These are phyloP conservation scores for Agrotis ipsilon DNA, from an alignment of 2,888 invertebrate genomes.

Conservation along the genomic window DNA sequence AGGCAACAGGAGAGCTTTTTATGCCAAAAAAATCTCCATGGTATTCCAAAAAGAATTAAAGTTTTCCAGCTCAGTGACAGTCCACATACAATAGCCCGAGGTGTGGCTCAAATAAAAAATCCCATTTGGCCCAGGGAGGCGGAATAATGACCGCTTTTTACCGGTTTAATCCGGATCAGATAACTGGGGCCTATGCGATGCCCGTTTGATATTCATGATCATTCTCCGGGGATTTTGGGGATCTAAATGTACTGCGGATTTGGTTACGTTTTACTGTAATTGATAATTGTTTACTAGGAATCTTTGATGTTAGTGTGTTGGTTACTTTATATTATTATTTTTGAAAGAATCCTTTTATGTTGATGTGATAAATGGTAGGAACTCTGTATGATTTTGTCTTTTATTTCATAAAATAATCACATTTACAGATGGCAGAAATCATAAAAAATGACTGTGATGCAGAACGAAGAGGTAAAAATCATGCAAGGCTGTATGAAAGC, in stretches of 20 bases:
- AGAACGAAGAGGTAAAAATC: background rate
- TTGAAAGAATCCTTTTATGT: background rate
- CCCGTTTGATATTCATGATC: conserved; percentile 88
- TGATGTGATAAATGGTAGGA: too few relatives aligned
- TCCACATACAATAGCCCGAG: conserved; percentile 80
- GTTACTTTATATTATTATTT: background rate
- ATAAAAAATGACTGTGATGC: too few relatives aligned
- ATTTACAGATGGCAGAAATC: background rate
- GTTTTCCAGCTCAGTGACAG: conserved; percentile 79
- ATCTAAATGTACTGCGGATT: conserved; percentile 60
- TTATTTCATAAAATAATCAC: background rate
- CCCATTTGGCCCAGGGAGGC: conserved; percentile 83
- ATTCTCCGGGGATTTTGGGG: conserved; percentile 77
- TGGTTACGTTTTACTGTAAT: conserved; percentile 37
- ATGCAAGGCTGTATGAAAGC: too few relatives aligned
- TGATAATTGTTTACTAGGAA: conserved; percentile 21
- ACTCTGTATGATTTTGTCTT: background rate
- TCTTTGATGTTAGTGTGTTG: background rate
- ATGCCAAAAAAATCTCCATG: background rate
- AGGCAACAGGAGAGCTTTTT: background rate
- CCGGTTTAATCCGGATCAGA: conserved; percentile 89
- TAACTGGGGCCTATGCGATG: conserved; percentile 81
- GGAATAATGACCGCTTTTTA: conserved; percentile 90
- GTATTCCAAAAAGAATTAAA: conserved; percentile 44
- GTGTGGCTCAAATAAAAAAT: conserved; percentile 88